These are phyloP conservation scores for Callimico goeldii DNA, from an alignment of 2,797 vertebrate genomes.

Conservation along the genomic window DNA sequence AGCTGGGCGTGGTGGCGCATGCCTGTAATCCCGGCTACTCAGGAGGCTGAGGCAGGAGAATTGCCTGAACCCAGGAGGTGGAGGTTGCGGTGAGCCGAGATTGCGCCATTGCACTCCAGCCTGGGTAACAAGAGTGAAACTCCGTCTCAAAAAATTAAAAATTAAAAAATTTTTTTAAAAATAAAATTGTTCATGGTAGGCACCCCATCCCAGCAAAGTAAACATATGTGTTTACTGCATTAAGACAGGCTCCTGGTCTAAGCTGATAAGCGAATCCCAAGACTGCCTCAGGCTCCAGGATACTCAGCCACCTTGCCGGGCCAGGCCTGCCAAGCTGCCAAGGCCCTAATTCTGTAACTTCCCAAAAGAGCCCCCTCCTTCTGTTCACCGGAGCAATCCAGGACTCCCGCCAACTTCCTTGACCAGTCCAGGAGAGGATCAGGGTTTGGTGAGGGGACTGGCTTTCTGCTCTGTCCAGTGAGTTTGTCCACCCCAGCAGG, in stretches of 20 bases:
- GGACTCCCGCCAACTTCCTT: background rate
- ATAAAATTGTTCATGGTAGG: background rate
- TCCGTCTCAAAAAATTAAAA: background rate
- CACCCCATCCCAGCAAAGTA: background rate
- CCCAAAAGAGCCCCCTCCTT: background rate
- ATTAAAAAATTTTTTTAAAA: too few relatives aligned
- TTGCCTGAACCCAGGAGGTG: too few relatives aligned
- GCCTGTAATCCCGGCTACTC: too few relatives aligned
- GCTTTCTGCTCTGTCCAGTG: background rate
- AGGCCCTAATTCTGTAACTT: background rate
- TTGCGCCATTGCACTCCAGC: too few relatives aligned
- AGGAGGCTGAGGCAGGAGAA: too few relatives aligned
- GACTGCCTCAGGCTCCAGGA: background rate
- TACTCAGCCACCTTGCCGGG: background rate
- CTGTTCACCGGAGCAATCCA: background rate
- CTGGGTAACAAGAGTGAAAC: too few relatives aligned
- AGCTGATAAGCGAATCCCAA: constrained; percentile 59
- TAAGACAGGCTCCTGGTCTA: constrained; percentile 9
- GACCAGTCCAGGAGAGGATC: background rate
- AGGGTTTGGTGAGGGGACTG: background rate
- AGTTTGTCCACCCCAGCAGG: background rate
- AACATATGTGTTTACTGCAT: constrained; percentile 52
- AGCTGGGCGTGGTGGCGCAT: too few relatives aligned
- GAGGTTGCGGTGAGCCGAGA: too few relatives aligned
- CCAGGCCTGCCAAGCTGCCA: background rate